A percentile compares a stretch with the other conserved stretches of the same genome.
These are phyloP conservation scores for Notodonta ziczac DNA, from an alignment of 2,888 invertebrate genomes.

Conservation along the genomic window DNA sequence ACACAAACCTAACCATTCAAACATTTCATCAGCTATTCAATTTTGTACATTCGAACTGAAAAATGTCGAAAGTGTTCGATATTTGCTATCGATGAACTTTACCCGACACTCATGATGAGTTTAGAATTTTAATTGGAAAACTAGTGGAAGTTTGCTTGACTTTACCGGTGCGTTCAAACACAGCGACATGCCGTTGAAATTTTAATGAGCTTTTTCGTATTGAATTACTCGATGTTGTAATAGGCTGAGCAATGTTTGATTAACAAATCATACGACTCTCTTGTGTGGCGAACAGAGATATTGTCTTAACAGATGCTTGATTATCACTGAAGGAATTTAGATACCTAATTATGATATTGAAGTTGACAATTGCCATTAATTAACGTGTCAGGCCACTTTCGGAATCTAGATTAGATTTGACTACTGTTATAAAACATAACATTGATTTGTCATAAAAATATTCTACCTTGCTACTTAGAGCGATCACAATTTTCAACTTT, in stretches of 20 bases:
- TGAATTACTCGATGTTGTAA: constrained; percentile 30
- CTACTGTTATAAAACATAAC: neutral
- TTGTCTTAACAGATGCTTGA: neutral
- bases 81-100: constrained; percentile 42
- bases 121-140: constrained; percentile 62
- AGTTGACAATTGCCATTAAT: neutral
- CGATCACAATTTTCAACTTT: neutral
- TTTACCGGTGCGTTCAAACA: constrained; percentile 43
- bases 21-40: neutral
- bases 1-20: neutral
- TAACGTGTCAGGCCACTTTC: too few species aligned
- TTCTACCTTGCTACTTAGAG: neutral
- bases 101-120: constrained; percentile 40
- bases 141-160: constrained; percentile 51
- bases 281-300: neutral
- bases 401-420: neutral
- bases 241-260: constrained; percentile 29
- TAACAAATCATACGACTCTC: constrained; percentile 18
- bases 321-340: too few species aligned
- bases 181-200: constrained; percentile 22
- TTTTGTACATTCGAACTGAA: neutral
- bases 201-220: constrained; percentile 34
- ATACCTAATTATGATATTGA: too few species aligned
- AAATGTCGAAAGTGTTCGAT: constrained; percentile 28
- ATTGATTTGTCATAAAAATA: constrained; percentile 2